Conservation (phyloP, 2,888 invertebrate genomes). For the Lithodes maja region DNA sequence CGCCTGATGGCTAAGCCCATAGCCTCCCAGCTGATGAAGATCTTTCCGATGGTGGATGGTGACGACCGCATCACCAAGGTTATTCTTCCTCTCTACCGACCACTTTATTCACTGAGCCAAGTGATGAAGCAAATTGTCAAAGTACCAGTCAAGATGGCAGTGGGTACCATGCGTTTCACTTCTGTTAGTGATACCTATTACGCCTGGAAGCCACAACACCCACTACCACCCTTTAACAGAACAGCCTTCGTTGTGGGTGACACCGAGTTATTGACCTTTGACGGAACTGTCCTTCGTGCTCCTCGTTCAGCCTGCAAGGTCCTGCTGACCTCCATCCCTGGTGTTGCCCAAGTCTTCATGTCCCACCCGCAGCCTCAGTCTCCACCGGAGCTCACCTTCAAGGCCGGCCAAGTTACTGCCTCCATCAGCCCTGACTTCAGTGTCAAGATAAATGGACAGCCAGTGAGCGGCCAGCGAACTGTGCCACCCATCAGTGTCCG, state of each 20-base stretch:
- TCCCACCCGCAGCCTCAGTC: conserved; percentile 33
- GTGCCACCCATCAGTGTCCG: conserved; percentile 15
- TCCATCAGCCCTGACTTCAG: conserved; percentile 35
- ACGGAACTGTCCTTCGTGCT: conserved; percentile 42
- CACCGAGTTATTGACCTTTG: conserved; percentile 55
- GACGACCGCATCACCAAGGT: background rate
- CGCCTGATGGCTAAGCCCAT: background rate
- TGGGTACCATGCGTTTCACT: background rate
- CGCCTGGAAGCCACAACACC: background rate
- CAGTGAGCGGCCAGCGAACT: conserved; percentile 7
- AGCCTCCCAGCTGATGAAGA: background rate
- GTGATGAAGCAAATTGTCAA: background rate
- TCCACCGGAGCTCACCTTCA: conserved; percentile 23
- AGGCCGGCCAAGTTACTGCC: conserved; percentile 16
- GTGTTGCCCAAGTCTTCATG: conserved; percentile 23
- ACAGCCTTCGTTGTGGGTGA: conserved; percentile 44
- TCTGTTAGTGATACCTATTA: background rate
- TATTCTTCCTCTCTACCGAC: conserved; percentile 27
- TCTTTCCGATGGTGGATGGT: background rate
- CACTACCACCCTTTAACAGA: conserved; percentile 24
- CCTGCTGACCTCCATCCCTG: conserved; percentile 19
- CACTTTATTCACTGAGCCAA: conserved; percentile 37
- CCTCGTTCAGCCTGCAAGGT: conserved; percentile 49
- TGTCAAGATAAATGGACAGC: conserved; percentile 35
- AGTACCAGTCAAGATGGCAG: background rate